Base-by-base conservation (phyloP, 2,888 invertebrate species). In the Ectemnius cavifrons region DNA sequence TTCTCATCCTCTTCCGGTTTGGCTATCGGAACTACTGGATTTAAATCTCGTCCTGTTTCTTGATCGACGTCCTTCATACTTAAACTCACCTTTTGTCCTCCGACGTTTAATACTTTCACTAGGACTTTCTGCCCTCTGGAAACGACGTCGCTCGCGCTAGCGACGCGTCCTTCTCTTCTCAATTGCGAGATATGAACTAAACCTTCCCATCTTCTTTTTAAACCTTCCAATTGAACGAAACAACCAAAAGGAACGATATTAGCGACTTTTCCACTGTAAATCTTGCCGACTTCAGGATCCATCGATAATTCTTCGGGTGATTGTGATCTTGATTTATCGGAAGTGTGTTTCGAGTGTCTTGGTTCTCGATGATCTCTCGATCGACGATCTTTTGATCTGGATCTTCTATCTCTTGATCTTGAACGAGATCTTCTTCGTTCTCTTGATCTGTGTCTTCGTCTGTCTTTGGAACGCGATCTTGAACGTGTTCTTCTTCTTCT, bases 11-110 rank as follows among this genome's bases (percentile, higher is more conserved):
- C 92, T 23, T 92, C 92, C 80, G 94, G 93, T 91, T 94, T 94
- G 57, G 93, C 89, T 79, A 94, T 93, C 8, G 94, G 93, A 86
- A 95, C 94, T 0, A 94, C 91, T 0, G 99, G 99, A 92, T 99
- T 99, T 65, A 99, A 92, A 92, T 99, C 99, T 88, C 95, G 95
- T 0, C 99, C 99, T 0, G 96, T 96, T 20, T 95, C 94, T 91
- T 99, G 99, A 89, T 99, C 97, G 0, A 99, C 99, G 91, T 99
- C 99, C 92, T 98, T 99, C 96, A 99, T 98, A 0, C 97, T 97
- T 2, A 99, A 92, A 2, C 13, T 69, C 63, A 89, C 86, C 71
- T 90, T 99, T 88, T 97, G 97, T 0, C 98, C 98, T n/a, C 96
- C 96, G 46, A 98, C 94, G 16, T 97, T 97, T 69, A 98, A 91